Conservation (phyloP, 2,797 vertebrate species). For the Pyrocephalus nanus region DNA sequence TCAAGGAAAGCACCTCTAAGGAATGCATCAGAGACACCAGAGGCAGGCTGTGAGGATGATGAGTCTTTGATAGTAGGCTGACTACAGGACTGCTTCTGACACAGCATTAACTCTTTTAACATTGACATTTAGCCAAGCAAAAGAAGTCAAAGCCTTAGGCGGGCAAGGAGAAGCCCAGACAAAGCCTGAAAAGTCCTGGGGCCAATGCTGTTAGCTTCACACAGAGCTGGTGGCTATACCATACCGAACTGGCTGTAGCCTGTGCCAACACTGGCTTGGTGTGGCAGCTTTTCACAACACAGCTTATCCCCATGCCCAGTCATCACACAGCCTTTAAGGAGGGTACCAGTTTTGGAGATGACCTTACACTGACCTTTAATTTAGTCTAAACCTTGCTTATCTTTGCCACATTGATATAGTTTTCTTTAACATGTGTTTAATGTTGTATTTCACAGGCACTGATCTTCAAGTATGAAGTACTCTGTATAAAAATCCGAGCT, state of each 20-base stretch:
- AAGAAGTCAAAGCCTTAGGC: background rate
- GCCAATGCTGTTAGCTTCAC: background rate
- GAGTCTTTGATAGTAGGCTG: background rate
- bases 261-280: background rate
- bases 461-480: background rate
- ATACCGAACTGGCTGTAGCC: background rate
- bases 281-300: background rate
- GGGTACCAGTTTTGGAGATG: fast-evolving
- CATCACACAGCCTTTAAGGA: background rate
- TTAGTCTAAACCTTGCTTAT: background rate
- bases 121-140: background rate
- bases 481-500: background rate
- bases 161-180: background rate
- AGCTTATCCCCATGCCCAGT: background rate
- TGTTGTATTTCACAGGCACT: background rate
- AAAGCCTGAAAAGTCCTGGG: background rate
- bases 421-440: background rate
- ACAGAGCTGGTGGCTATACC: background rate
- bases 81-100: background rate
- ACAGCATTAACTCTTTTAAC: background rate
- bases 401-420: background rate
- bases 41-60: background rate
- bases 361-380: background rate
- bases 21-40: background rate
- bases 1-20: background rate